Base-by-base conservation (phyloP, 2,113 vertebrate species). In the Calidris pygmaea region DNA sequence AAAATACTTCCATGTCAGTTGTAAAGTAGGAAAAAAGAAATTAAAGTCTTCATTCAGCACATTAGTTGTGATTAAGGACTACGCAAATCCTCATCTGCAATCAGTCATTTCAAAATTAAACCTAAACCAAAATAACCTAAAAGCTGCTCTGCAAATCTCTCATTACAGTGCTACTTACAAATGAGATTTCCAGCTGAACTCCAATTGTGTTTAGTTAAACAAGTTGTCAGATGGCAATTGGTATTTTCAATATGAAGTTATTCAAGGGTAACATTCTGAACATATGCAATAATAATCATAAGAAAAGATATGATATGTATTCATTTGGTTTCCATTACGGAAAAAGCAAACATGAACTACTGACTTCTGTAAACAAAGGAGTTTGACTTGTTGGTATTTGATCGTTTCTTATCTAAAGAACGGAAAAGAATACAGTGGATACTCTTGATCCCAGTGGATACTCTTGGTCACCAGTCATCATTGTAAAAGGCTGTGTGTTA, bases 221-320 rank as follows among this genome's bases (percentile, higher is more conserved):
- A 95, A 92, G n/a, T 39, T 93, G 93, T 70, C 84, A 77, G 59
- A 83, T 37, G 76, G 48, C 35, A 82, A 47, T 12, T 52, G 35
- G 7, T 45, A 23, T 87, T 92, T 91, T 89, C 58, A 97, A 52
- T 83, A 93, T 58, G 58, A 83, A 82, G n/a, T 87, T 83, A 90
- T 92, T 95, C 67, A 89, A 80, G 62, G 41, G 29, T 90, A 89
- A 85, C 60, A 45, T 67, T 78, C n/a, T 91, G 68, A 96, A 89
- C 83, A 89, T 89, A 72, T 37, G 55, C 29, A 68, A 80, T 90
- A 93, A 93, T 93, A 89, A 79, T 52, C 26, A 74, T 75, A 89
- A 83, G 34, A 21, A 96, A 93, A 85, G 27, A 55, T 85, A 91
- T 24, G 34, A 6, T 3, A 72, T 67, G 26, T 75, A 85, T 93